A percentile compares a stretch with the other conserved stretches of the same genome.
These are phyloP conservation scores for Hippocampus guttulatus DNA, from an alignment of 2,113 vertebrate genomes.

Conservation along the genomic window DNA sequence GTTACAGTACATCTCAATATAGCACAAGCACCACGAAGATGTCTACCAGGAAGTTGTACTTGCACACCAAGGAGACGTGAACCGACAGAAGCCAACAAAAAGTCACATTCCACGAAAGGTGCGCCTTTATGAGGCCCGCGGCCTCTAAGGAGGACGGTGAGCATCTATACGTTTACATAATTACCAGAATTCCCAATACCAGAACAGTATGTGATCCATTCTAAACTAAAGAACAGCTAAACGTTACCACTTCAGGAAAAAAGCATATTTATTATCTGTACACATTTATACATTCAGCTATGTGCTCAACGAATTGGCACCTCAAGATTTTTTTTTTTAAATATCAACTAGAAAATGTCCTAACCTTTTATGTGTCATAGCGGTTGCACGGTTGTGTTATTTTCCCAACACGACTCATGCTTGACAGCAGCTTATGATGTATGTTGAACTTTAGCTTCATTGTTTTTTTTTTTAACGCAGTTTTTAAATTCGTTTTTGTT, in stretches of 20 bases:
- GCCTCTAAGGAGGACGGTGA: slow-evolving; percentile 51
- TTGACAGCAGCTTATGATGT: slow-evolving; percentile 68
- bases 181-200: slow-evolving; percentile 39
- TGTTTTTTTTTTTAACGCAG: background rate
- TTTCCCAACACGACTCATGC: slow-evolving; percentile 7
- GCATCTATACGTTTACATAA: slow-evolving; percentile 26
- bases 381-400: slow-evolving; percentile 8
- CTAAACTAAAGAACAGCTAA: slow-evolving; percentile 71
- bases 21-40: slow-evolving; percentile 69
- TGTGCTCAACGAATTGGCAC: slow-evolving; percentile 64
- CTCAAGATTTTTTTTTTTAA: slow-evolving; percentile 23
- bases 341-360: slow-evolving; percentile 45
- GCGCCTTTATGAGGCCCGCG: slow-evolving; percentile 54
- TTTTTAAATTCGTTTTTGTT: slow-evolving; percentile 27
- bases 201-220: slow-evolving; percentile 52
- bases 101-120: slow-evolving; percentile 56
- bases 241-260: slow-evolving; percentile 72
- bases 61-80: slow-evolving; percentile 46
- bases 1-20: slow-evolving; percentile 64
- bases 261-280: slow-evolving; percentile 71
- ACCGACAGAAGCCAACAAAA: slow-evolving; percentile 6
- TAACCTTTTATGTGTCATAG: slow-evolving; percentile 27
- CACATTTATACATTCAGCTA: slow-evolving; percentile 74
- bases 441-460: background rate
- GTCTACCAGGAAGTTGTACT: slow-evolving; percentile 56